Base-by-base conservation (phyloP, 1,140 invertebrate species). In the Archivesica marissinica region DNA sequence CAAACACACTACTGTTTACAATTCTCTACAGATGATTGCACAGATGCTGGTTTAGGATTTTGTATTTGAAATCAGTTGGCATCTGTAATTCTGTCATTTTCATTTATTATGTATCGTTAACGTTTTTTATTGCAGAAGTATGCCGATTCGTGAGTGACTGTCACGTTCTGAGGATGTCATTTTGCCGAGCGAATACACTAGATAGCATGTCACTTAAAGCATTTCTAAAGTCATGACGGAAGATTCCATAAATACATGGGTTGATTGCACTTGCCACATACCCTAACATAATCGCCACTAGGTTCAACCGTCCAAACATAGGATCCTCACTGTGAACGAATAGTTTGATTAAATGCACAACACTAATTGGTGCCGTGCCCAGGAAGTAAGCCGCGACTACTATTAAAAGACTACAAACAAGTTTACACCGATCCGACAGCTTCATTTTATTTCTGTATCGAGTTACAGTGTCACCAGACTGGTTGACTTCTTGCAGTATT, bases 311-410 rank as follows among this genome's bases (percentile, higher is more conserved):
- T 9, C 88, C 89, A n/a, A 92, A 91, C n/a, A 94, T 66, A n/a
- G 88, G 39, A n/a, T 72, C 39, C 4, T 83, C 59, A 1, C 85
- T 25, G 2, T 64, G 17, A 1, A 39, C 77, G 4, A 85, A 44
- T 11, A 94, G 92, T 85, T 94, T 94, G 66, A 93, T 89, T 0
- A 94, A 88, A 77, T 94, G 94, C 17, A 93, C 94, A 1, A 93
- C 89, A 86, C 93, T 93, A 87, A 94, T 94, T 15, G 94, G 94
- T 2, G 94, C 93, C 90, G 94, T 91, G 74, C 91, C 94, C 20
- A 94, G 70, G 68, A 94, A 93, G 84, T 91, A 94, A 0, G 91
- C 88, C 11, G 88, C 23, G 0, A 94, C 91, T 3, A 94, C 91
- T 2, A 93, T 88, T 11, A 94, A 75, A 4, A 94, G 87, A 76